Percentiles rank a stretch among this genome's conserved stretches.
phyloP scores from a whole-genome alignment of 2,797 vertebrate species.

The Molossus alvarezi region DNA sequence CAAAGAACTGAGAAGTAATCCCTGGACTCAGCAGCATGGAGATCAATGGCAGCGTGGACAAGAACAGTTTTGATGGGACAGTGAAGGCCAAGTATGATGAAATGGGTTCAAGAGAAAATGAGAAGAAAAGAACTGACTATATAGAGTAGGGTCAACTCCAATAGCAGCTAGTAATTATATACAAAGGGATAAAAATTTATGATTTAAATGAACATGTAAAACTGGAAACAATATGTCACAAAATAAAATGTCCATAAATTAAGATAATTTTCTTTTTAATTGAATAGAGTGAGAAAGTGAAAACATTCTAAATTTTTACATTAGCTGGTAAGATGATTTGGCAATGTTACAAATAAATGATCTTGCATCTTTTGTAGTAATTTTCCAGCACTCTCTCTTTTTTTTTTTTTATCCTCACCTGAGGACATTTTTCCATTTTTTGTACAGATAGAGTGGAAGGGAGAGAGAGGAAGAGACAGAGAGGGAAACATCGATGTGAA shows the following conservation, averaged over 20 bases:
- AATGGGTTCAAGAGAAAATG: not conserved
- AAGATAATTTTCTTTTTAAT: not conserved
- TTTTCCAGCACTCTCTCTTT: conserved; percentile 32
- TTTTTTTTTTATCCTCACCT: too few relatives aligned
- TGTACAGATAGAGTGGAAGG: too few relatives aligned
- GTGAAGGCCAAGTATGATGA: not conserved
- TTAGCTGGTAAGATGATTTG: not conserved
- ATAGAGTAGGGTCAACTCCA: not conserved
- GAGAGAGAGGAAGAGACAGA: too few relatives aligned
- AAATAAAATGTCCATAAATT: conserved; percentile 25
- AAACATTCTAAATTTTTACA: not conserved
- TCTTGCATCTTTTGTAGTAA: conserved; percentile 17
- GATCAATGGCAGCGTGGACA: not conserved
- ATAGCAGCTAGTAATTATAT: not conserved
- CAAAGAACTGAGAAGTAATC: not conserved
- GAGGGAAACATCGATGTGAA: too few relatives aligned
- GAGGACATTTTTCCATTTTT: too few relatives aligned
- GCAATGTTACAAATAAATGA: not conserved
- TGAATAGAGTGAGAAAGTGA: conserved; percentile 4
- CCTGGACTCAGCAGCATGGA: not conserved
- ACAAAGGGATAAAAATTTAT: not conserved
- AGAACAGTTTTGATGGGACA: not conserved
- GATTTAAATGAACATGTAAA: not conserved
- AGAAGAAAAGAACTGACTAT: not conserved
- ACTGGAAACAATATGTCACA: not conserved